These are phyloP conservation scores for Merops nubicus DNA, from an alignment of 2,113 vertebrate genomes.

Conservation along the genomic window DNA sequence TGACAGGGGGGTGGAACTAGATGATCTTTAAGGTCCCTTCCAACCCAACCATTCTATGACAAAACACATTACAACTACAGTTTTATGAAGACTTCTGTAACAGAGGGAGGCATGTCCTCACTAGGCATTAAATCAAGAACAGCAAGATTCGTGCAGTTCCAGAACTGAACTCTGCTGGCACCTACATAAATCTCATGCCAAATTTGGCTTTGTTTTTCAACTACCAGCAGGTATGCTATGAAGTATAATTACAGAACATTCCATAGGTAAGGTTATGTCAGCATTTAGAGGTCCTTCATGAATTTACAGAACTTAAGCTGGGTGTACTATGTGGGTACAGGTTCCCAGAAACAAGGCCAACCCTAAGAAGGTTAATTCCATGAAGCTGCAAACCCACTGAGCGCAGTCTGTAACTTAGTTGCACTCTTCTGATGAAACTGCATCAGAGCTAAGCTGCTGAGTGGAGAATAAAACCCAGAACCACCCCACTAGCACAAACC, in stretches of 20 bases:
- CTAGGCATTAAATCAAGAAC: not conserved
- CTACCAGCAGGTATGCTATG: not conserved
- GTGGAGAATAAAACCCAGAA: accelerated
- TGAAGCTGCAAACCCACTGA: not conserved
- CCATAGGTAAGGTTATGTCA: not conserved
- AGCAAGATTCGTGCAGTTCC: not conserved
- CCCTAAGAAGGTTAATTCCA: no score
- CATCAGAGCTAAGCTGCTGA: not conserved
- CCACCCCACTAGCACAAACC: accelerated
- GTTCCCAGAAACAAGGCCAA: not conserved
- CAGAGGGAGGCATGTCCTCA: not conserved
- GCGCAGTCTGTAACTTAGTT: accelerated
- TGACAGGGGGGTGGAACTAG: not conserved
- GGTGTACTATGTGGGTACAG: accelerated
- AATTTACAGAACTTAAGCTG: not conserved
- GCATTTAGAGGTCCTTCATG: not conserved
- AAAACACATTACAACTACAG: not conserved
- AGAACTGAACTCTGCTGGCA: not conserved
- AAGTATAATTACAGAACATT: not conserved
- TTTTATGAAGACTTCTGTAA: not conserved
- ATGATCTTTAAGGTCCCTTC: not conserved
- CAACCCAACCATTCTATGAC: no score
- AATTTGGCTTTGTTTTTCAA: not conserved
- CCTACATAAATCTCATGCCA: not conserved
- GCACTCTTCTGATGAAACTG: accelerated